Conservation (phyloP, 1,140 invertebrate species). For the Psix sp. region DNA sequence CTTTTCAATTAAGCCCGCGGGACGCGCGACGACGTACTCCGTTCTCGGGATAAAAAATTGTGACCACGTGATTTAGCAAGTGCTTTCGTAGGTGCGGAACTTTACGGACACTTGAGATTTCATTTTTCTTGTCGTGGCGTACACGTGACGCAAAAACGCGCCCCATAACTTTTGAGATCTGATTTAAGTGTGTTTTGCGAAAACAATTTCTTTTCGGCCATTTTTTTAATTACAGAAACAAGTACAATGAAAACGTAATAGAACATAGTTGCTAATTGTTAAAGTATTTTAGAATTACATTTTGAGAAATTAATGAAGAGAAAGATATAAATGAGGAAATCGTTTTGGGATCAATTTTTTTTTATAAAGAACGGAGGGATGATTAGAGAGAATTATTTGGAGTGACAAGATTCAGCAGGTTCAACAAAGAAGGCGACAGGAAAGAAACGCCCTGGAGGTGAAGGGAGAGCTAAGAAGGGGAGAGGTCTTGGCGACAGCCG, state of each 20-base stretch:
- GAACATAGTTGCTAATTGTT: too few species aligned
- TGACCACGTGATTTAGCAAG: conserved; percentile 53
- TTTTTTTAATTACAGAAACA: too few species aligned
- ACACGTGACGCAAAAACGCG: background rate
- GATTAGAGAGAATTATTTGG: conserved; percentile 65
- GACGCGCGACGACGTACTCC: conserved; percentile 26
- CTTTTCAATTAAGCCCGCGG: conserved; percentile 56
- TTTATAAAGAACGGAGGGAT: conserved; percentile 30
- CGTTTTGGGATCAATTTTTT: too few species aligned
- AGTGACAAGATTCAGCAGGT: conserved; percentile 50
- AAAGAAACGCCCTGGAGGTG: conserved; percentile 59
- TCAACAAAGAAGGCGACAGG: conserved; percentile 50
- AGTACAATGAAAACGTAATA: too few species aligned
- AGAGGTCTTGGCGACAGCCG: conserved; percentile 76
- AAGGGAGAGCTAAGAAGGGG: conserved; percentile 64
- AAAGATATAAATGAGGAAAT: background rate
- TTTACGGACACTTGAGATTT: conserved; percentile 38
- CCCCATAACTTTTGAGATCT: conserved; percentile 12
- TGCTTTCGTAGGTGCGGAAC: conserved; percentile 38
- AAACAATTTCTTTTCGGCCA: background rate
- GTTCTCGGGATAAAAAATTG: conserved; percentile 52
- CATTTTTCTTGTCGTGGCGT: conserved; percentile 30
- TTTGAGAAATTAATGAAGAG: too few species aligned
- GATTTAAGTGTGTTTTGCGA: conserved; percentile 13
- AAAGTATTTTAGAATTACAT: too few species aligned